Evolutionary conservation across 2,888 invertebrate genomes (phyloP), one percentile per base, ranked within the genome.

Genomic region (Alviniconcha strummeri): DNA sequence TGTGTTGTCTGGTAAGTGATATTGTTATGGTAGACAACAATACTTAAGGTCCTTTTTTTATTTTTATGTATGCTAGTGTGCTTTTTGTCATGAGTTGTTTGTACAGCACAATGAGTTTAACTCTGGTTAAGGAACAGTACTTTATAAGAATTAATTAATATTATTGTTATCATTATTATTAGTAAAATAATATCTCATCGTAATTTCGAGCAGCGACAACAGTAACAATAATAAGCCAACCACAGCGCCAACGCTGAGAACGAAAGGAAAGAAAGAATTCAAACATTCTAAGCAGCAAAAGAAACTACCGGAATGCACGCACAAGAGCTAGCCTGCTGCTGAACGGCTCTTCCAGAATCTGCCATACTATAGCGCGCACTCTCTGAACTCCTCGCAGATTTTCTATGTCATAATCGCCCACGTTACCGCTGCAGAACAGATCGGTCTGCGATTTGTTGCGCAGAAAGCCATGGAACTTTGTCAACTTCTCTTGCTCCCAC

Each of bases 281-380:
- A 64, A 9, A 64, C 9, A 9, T 13, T 13, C 64, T 13, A 64
- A 9, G 15, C 64, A 64, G 15, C 64, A 64, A 64, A 9, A 64
- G 15, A 9, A 64, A 64, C 64, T 13, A 64, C 64, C 9, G 64
- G 11, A 64, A 64, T 64, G 15, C 64, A 13, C 15, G 15, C 9
- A 13, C 9, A 64, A 55, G 2, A 87, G 87, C 86, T 86, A 85
- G 6, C 87, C 87, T 11, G 77, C 64, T 1, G 74, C 85, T 87
- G 11, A 82, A 80, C 0, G 88, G 88, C 9, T 86, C 83, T 52
- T 87, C 87, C 52, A 89, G 71, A 5, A 87, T 36, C 17, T 13
- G 19, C 84, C 82, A 82, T 17, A 79, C 60, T 6, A 5, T 19
- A 36, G 36, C 36, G 36, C 36, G 36, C 36, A 36, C 36, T 36